Base-by-base conservation (phyloP, 2,888 invertebrate species). In the Oithona nana region DNA sequence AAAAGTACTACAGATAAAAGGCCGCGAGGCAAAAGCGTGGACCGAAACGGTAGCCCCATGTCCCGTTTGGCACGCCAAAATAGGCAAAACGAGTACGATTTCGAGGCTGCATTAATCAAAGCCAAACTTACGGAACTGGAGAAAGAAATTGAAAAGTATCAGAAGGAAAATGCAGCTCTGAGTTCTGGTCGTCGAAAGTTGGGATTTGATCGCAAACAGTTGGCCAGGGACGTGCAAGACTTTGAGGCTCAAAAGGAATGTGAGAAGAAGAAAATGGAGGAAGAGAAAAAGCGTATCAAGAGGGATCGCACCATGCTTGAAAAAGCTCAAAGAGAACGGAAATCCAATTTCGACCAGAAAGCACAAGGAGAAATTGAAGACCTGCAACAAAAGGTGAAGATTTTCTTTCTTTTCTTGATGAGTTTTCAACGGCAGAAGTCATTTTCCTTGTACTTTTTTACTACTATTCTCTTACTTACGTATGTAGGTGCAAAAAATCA, bases 281-380 rank as follows among this genome's bases (percentile, higher is more conserved):
- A 84, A 68, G 84, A 84, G 71, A 81, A 79, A 66, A 80, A 81
- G 67, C 82, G 81, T 70, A 71, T 84, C 16, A 64, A 59, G 58
- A 55, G 62, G 22, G 57, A 65, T 22, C n/a, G 49, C 8, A 28
- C 28, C 8, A 28, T 61, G 49, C 54, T 61, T 16, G 61, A 61
- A n/a, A 61, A 61, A 6, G 22, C 52, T 13, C 16, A n/a, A 16
- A 61, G 29, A 29, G 52, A 54, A n/a, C 13, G 16, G 28, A 52
- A 26, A 22, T 29, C 52, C 8, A 20, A 48, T 11, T 22, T 28
- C n/a, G 61, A 20, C 31, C n/a, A 61, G 13, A 54, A 54, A n/a
- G 29, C 57, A n/a, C 11, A 22, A n/a, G 16, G n/a, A n/a, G 57
- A 57, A n/a, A 20, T 57, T 30, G 30, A 57, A 31, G 31, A 31